Conservation (phyloP, 2,113 vertebrate species). For the Xenus cinereus region DNA sequence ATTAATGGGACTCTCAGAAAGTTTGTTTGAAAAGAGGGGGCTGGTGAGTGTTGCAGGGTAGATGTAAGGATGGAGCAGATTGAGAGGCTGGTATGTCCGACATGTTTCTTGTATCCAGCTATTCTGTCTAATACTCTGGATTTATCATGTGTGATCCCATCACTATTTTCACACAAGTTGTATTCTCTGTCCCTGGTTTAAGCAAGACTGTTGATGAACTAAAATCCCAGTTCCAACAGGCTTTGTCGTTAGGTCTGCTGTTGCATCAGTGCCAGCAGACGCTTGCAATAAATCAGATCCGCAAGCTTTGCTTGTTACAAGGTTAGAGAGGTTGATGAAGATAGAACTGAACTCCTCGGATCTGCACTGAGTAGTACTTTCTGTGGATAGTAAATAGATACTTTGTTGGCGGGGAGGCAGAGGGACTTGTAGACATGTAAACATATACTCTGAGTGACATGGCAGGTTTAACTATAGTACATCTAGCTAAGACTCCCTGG, state of each 20-base stretch:
- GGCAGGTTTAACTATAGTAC: constrained; percentile 64
- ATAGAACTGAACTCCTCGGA: not conserved
- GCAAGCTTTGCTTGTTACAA: not conserved
- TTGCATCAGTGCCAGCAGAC: not conserved
- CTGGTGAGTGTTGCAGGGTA: not conserved
- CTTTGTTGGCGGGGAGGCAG: not conserved
- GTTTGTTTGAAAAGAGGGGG: not conserved
- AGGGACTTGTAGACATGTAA: constrained; percentile 27
- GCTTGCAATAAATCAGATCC: not conserved
- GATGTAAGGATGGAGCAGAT: not conserved
- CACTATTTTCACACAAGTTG: fast-evolving
- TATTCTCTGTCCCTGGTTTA: not conserved
- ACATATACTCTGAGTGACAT: constrained; percentile 61
- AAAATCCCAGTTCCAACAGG: not conserved
- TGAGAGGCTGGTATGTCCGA: not conserved
- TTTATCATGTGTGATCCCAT: not conserved
- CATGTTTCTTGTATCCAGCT: not conserved
- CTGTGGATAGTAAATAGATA: constrained; percentile 43
- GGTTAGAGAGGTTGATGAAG: not conserved
- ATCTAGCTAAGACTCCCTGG: constrained; percentile 27
- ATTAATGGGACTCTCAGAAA: not conserved
- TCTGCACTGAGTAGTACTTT: not conserved
- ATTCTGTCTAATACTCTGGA: not conserved
- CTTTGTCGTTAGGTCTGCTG: not conserved
- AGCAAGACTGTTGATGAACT: not conserved